phyloP scores from a whole-genome alignment of 2,888 invertebrate species.

The Campopleginae sp. region DNA sequence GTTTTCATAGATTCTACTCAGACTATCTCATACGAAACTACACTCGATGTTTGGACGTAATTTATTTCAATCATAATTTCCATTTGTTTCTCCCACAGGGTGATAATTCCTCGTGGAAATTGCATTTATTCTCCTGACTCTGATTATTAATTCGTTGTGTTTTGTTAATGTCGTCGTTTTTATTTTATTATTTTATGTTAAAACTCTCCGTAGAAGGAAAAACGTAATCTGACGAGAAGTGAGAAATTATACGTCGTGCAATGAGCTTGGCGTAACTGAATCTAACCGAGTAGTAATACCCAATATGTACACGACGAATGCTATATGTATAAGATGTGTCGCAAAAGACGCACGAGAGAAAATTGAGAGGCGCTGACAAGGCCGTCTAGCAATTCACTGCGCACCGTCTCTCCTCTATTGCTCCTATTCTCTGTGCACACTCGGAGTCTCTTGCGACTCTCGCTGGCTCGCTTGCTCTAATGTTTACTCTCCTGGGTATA shows the following conservation, averaged over 20 bases:
- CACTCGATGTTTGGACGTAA: neutral
- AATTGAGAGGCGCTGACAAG: constrained; percentile 61
- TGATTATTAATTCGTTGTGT: neutral
- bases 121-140: neutral
- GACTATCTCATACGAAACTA: neutral
- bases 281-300: constrained; percentile 48
- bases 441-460: neutral
- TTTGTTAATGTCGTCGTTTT: neutral
- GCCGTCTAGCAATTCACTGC: constrained; percentile 58
- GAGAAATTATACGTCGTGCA: constrained; percentile 7
- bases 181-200: neutral
- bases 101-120: neutral
- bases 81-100: neutral
- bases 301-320: constrained; percentile 41
- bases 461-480: neutral
- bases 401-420: constrained; percentile 39
- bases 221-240: neutral
- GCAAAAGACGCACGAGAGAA: constrained; percentile 54
- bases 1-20: too few relatives aligned
- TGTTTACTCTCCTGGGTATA: constrained; percentile 15
- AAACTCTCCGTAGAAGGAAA: neutral
- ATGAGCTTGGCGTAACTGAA: constrained; percentile 38
- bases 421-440: constrained; percentile 18
- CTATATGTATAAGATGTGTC: constrained; percentile 39
- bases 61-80: neutral